Base-by-base conservation (phyloP, 2,797 vertebrate species). In the Moxostoma hubbsi region DNA sequence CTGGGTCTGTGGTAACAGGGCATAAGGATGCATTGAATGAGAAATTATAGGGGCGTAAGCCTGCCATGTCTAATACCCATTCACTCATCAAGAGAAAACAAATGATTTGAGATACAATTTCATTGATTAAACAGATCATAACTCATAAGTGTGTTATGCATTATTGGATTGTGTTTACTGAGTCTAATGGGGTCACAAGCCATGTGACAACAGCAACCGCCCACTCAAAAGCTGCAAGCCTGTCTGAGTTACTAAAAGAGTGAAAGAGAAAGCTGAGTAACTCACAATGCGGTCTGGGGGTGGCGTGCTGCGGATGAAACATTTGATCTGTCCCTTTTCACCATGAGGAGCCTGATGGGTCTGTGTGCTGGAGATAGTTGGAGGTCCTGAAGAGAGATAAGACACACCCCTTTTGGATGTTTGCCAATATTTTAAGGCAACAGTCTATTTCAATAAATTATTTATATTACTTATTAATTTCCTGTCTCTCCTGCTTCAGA, bases 321-420 rank as follows among this genome's bases (percentile, higher is more conserved):
- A 99, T 83, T 99, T 99, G 93, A 99, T 99, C 91, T 99, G 98
- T 73, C 98, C 98, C 72, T 99, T 99, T 85, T 99, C 97, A 16
- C 98, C 98, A 0, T 99, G 98, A 61, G 98, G 89, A 43, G 98
- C 97, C 0, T 99, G 98, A 89, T 99, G 97, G 0, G 97, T 99
- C 94, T 99, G 98, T 0, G 98, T 99, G 91, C 98, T 99, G 89
- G 98, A 99, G 92, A 99, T 99, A 67, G 98, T 99, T 12, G 98
- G 98, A 1, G 98, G 98, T 45, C 98, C 98, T 99, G 90, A 66
- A 85, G 59, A 83, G 66, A 57, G 73, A 79, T 71, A 70, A 65
- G 2, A 15, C 5, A 43, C 63, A 50, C 36, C 36, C 36, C 3
- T 54, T 54, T 12, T 12, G 13, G 62, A 46, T 18, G 7, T 59